These are phyloP conservation scores for Hylyphantes graminicola DNA, from an alignment of 1,140 invertebrate genomes.

Conservation along the genomic window DNA sequence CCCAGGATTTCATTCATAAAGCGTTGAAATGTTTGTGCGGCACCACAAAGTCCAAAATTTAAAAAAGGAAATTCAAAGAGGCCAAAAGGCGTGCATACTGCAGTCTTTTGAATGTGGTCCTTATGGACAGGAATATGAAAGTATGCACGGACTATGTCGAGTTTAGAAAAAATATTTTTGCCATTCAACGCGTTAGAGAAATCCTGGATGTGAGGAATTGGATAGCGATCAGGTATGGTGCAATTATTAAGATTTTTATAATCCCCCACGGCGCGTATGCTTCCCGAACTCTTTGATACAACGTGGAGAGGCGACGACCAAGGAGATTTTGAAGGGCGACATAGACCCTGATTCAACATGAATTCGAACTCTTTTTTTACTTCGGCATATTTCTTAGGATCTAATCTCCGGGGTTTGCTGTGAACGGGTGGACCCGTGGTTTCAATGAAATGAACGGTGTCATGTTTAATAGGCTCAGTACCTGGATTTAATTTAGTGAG, in stretches of 20 bases:
- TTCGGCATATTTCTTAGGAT: too few species aligned
- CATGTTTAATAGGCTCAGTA: too few species aligned
- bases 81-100: not conserved
- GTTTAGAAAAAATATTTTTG: conserved; percentile 9
- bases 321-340: not conserved
- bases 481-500: too few species aligned
- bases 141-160: not conserved
- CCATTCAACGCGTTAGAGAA: not conserved
- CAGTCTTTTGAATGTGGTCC: not conserved
- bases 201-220: conserved; percentile 14
- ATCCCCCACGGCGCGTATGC: not conserved
- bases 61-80: conserved; percentile 19
- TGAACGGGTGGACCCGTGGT: too few species aligned
- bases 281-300: not conserved
- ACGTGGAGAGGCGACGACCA: not conserved
- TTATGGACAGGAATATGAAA: not conserved
- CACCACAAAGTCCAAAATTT: conserved; percentile 2
- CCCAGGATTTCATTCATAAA: conserved; percentile 10
- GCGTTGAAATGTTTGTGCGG: conserved; percentile 8
- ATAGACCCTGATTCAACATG: not conserved
- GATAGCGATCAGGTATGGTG: not conserved
- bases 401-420: too few species aligned
- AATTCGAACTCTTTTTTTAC: too few species aligned
- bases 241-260: not conserved
- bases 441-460: too few species aligned